Base-by-base conservation (phyloP, 92 coral and sea anemone genomes). In the Blastomussa wellsi region DNA sequence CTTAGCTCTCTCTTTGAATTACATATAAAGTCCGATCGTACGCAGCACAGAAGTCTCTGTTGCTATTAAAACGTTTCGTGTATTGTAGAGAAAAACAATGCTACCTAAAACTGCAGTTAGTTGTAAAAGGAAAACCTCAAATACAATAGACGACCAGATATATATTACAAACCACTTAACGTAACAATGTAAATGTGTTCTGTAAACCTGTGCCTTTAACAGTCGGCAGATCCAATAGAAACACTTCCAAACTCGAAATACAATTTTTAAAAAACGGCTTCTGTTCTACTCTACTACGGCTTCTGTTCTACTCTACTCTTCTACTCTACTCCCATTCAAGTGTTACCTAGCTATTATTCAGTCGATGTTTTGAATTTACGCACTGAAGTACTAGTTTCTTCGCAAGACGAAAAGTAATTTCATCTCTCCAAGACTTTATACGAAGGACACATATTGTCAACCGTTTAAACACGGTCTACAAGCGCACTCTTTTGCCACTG, bases 391-490 rank as follows among this genome's bases (percentile, higher is more conserved):
- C 64, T 32, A 17, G 29, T 39, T 38, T 28, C 62, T 37, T 81
- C 51, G 7, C 66, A 48, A 33, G 28, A 8, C 22, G 5, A 38
- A n/a, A 68, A 44, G 24, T 49, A 49, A 9, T 68, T 79, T 17
- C 16, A 64, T 79, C 3, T 1, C 80, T 19, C 35, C 53, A 79
- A 62, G 24, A 68, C 47, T n/a, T 37, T 36, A 36, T 22, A 32
- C 14, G 26, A 37, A 20, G 49, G 52, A 74, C 33, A 74, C 62
- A 39, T 37, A 41, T 31, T 74, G 35, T 76, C 72, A 79, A 60
- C 64, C 79, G 72, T 88, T 72, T 77, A 80, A 86, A 78, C 99
- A 97, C n/a, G 98, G 97, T 68, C 99, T 89, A 77, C 99, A 97
- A 72, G 92, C 94, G 74, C 99, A 97, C 82, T 76, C 90, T 49